A percentile compares a stretch with the other conserved stretches of the same genome.
Evolutionary conservation across 2,113 vertebrate species (phyloP).

Genomic region (Oxygymnocypris stewartii): DNA sequence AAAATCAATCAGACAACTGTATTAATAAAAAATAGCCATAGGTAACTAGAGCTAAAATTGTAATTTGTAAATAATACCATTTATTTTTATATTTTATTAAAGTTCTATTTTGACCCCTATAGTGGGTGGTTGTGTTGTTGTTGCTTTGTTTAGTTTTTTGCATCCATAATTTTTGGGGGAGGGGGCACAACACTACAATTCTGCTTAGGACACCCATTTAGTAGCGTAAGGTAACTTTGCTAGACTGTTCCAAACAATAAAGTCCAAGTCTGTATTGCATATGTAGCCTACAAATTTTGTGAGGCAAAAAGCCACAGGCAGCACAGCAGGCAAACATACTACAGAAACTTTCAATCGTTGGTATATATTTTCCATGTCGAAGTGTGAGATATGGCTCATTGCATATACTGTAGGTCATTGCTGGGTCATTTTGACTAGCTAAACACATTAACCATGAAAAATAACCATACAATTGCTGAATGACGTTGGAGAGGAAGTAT

Average conservation of each 20-base stretch:
- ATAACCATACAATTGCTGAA: background rate
- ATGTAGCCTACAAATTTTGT: background rate
- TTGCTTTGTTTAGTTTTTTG: too few species aligned
- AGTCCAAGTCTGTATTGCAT: background rate
- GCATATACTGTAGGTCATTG: background rate
- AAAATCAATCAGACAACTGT: too few species aligned
- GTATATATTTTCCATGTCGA: background rate
- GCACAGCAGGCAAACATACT: background rate
- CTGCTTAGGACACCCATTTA: too few species aligned
- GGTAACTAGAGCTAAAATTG: too few species aligned
- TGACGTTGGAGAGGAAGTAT: background rate
- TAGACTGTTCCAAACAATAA: conserved; percentile 4
- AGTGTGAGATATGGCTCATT: conserved; percentile 6
- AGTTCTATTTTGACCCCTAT: too few species aligned
- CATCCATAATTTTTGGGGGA: too few species aligned
- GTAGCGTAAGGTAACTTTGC: background rate
- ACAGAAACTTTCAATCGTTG: background rate
- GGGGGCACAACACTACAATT: too few species aligned
- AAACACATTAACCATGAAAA: background rate
- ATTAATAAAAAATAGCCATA: too few species aligned
- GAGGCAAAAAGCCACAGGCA: background rate
- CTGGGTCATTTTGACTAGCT: conserved; percentile 11
- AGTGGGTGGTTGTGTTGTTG: too few species aligned
- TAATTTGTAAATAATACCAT: too few species aligned
- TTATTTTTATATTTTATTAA: too few species aligned